A percentile compares a stretch with the other conserved stretches of the same genome.
These are phyloP conservation scores for Pipistrellus nathusii DNA, from an alignment of 2,797 vertebrate species.

Conservation along the genomic window DNA sequence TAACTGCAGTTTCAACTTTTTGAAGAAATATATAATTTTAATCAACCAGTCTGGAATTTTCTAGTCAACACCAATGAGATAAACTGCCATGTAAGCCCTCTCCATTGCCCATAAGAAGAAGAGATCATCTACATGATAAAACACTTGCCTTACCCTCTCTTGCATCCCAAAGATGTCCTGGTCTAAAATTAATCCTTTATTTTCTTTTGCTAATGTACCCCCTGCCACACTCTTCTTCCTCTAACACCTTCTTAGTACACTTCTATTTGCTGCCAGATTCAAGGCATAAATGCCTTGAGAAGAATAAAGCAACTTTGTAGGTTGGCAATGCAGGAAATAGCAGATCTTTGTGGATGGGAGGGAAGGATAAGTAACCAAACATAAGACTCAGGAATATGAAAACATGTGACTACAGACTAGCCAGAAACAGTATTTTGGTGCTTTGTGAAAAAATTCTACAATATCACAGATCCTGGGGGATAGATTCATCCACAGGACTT, in stretches of 20 bases:
- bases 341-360: background rate
- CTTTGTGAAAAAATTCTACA: background rate
- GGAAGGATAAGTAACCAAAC: background rate
- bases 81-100: background rate
- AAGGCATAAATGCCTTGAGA: background rate
- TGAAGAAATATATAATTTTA: background rate
- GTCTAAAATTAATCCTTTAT: background rate
- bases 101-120: background rate
- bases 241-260: background rate
- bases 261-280: background rate
- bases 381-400: background rate
- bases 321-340: background rate
- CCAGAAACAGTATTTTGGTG: background rate
- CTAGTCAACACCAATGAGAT: background rate
- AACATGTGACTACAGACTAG: background rate
- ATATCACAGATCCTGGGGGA: background rate
- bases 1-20: background rate
- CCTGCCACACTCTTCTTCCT: background rate
- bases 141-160: background rate
- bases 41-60: background rate
- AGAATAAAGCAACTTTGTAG: background rate
- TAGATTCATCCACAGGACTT: background rate
- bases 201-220: background rate
- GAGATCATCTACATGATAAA: background rate
- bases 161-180: background rate